These are phyloP conservation scores for Parazoanthus darwini DNA, from an alignment of 92 coral and sea anemone species.

Conservation along the genomic window DNA sequence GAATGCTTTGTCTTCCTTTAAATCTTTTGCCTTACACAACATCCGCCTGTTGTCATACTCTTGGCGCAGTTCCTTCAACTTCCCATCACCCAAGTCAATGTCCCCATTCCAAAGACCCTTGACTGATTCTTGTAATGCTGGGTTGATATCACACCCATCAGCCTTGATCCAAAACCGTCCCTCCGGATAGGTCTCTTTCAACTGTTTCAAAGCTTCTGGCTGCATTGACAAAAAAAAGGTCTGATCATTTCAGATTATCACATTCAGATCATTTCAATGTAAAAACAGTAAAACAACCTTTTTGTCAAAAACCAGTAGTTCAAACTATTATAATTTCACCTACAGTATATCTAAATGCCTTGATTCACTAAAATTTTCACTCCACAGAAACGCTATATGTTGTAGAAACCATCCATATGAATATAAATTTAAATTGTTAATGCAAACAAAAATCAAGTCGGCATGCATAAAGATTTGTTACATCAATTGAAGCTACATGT, in stretches of 20 bases:
- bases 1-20: conserved; percentile 7
- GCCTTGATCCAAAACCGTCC: conserved; percentile 12
- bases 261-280: not conserved
- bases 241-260: too few species aligned
- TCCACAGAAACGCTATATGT: not conserved
- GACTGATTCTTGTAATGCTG: not conserved
- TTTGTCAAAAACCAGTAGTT: too few species aligned
- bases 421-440: not conserved
- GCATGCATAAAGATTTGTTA: not conserved
- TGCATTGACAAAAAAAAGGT: too few species aligned
- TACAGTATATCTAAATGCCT: not conserved
- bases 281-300: not conserved
- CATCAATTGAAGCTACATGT: too few species aligned
- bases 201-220: too few species aligned
- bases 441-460: not conserved
- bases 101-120: conserved; percentile 17
- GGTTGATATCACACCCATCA: not conserved
- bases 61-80: not conserved
- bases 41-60: conserved; percentile 34
- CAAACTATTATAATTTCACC: too few species aligned
- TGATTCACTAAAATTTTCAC: not conserved
- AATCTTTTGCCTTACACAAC: conserved; percentile 15
- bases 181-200: too few species aligned
- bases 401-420: not conserved
- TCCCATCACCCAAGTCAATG: conserved; percentile 51